A percentile compares a stretch with the other conserved stretches of the same genome.
Evolutionary conservation across 2,797 vertebrate genomes (phyloP).

Genomic region (Pseudochromis fuscus): DNA sequence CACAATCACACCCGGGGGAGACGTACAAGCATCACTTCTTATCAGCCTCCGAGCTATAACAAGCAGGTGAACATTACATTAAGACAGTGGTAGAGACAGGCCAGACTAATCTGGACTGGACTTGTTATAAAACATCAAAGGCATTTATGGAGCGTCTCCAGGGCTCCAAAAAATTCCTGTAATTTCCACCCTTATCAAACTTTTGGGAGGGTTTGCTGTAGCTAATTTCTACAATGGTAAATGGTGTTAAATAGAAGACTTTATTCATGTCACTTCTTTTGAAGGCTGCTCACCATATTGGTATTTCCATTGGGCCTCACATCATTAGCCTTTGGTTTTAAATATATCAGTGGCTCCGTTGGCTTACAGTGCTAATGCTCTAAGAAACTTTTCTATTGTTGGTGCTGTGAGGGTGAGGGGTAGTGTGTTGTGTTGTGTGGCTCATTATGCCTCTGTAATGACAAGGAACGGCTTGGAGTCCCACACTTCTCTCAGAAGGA

Average conservation of each 20-base stretch:
- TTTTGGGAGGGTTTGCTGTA: constrained; percentile 37
- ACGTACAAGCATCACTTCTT: constrained; percentile 81
- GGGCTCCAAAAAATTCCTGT: constrained; percentile 58
- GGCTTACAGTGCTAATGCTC: constrained; percentile 25
- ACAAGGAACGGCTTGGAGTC: constrained; percentile 80
- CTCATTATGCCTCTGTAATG: constrained; percentile 82
- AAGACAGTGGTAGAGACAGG: constrained; percentile 67
- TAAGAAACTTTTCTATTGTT: constrained; percentile 69
- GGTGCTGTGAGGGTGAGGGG: constrained; percentile 48
- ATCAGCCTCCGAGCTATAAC: constrained; percentile 82
- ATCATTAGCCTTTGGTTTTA: constrained; percentile 50
- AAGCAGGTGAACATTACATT: constrained; percentile 79
- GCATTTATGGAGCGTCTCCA: constrained; percentile 61
- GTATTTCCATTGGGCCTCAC: constrained; percentile 35
- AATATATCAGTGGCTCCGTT: constrained; percentile 55
- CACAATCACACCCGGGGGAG: constrained; percentile 77
- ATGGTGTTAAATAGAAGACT: constrained; percentile 56
- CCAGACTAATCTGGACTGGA: constrained; percentile 63
- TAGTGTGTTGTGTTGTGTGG: constrained; percentile 66
- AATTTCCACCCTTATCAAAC: constrained; percentile 64
- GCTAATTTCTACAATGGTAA: constrained; percentile 36
- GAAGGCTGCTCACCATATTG: constrained; percentile 29
- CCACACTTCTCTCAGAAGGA: constrained; percentile 77
- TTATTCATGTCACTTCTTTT: constrained; percentile 55
- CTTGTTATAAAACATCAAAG: constrained; percentile 72